Evolutionary conservation across 2,113 vertebrate genomes (phyloP).

Genomic region (Strix aluco): DNA sequence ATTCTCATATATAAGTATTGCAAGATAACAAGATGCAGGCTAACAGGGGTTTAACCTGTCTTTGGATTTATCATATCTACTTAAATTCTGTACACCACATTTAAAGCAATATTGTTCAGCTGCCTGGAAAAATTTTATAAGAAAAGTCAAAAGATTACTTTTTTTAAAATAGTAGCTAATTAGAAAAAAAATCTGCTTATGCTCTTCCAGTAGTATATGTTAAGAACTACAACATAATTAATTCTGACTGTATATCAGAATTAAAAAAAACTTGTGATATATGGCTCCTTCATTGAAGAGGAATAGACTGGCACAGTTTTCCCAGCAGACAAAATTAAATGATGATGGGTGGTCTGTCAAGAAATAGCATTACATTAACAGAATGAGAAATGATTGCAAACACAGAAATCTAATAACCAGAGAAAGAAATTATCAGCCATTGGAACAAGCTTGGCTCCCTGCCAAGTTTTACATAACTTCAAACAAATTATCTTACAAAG

Average conservation of each 20-base stretch:
- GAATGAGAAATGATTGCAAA: constrained; percentile 16
- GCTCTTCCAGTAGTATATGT: neutral
- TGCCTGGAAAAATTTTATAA: neutral
- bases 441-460: neutral
- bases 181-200: neutral
- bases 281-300: neutral
- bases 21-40: neutral
- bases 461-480: neutral
- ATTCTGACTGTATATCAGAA: neutral
- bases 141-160: neutral
- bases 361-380: neutral
- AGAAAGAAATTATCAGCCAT: constrained; percentile 16
- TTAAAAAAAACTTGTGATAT: neutral
- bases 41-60: neutral
- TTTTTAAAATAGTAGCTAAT: too few species aligned
- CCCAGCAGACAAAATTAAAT: constrained; percentile 21
- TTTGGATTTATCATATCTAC: neutral
- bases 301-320: neutral
- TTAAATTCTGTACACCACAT: neutral
- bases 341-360: neutral
- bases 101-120: neutral
- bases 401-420: constrained; percentile 20
- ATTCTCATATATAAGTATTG: neutral
- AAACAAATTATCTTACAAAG: neutral
- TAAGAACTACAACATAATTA: neutral